Evolutionary conservation across 30 jellyfish, hydroid and myxozoan genomes (phyloP).

Genomic region (Mastigias papua): DNA sequence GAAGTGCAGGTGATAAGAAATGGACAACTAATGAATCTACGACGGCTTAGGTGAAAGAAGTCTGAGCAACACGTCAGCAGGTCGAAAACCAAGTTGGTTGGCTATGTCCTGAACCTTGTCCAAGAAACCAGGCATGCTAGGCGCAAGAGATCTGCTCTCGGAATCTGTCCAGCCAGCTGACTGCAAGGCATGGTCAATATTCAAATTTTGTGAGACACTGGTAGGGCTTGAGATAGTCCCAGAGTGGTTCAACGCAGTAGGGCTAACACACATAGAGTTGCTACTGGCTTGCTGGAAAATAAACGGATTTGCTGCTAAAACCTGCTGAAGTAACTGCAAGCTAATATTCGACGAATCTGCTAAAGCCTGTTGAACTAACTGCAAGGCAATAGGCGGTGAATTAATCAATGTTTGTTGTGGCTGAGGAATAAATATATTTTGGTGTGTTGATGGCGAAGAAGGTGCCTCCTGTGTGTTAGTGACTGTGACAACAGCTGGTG

Average conservation of each 20-base stretch:
- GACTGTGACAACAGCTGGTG: background rate
- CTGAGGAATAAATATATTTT: background rate
- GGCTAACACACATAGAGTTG: background rate
- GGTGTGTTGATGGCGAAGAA: background rate
- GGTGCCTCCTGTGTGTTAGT: background rate
- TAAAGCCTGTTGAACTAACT: too few species aligned
- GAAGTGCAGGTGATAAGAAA: too few species aligned
- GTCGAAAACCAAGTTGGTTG: background rate
- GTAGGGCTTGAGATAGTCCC: background rate
- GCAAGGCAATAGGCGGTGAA: background rate
- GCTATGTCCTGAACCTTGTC: constrained; percentile 12
- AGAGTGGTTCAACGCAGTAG: background rate
- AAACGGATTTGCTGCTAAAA: background rate
- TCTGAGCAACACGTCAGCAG: constrained; percentile 6
- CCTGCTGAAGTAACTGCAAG: too few species aligned
- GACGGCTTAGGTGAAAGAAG: background rate
- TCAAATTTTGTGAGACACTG: background rate
- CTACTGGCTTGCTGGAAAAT: background rate
- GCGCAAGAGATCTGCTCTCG: background rate
- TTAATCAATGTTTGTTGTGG: background rate
- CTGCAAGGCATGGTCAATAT: constrained; percentile 30
- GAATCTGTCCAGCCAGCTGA: background rate
- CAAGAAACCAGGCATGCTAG: constrained; percentile 18
- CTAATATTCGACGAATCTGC: background rate
- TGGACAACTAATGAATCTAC: too few species aligned